Evolutionary conservation across 2,888 invertebrate species (phyloP).

Genomic region (Lydus trimaculatus): DNA sequence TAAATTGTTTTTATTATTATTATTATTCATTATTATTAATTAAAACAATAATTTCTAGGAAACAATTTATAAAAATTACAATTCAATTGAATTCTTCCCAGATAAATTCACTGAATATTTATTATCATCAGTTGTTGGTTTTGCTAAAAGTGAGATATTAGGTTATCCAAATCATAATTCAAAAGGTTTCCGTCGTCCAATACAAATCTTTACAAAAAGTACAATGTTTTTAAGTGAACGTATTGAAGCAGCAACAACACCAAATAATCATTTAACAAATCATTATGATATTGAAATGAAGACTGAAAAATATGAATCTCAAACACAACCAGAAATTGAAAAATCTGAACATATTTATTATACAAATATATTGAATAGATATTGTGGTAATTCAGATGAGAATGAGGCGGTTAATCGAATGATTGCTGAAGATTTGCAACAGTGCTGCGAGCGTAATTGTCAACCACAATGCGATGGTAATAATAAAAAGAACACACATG

Average conservation of each 20-base stretch:
- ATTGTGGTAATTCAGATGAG: constrained; percentile 43
- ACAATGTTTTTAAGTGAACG: constrained; percentile 60
- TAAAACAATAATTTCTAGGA: constrained; percentile 68
- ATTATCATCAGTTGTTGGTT: constrained; percentile 88
- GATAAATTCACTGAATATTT: constrained; percentile 93
- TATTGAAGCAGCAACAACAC: constrained; percentile 51
- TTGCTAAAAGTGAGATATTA: constrained; percentile 86
- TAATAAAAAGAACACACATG: constrained; percentile 12
- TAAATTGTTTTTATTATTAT: constrained; percentile 59
- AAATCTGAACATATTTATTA: constrained; percentile 45
- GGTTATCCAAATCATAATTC: constrained; percentile 80
- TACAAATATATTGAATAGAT: constrained; percentile 45
- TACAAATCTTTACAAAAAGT: constrained; percentile 66
- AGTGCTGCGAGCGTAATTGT: background rate
- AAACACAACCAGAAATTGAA: constrained; percentile 28
- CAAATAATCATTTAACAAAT: constrained; percentile 38
- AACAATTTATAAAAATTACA: constrained; percentile 84
- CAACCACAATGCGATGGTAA: background rate
- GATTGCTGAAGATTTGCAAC: constrained; percentile 35
- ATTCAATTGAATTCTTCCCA: constrained; percentile 86
- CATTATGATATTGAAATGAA: constrained; percentile 35
- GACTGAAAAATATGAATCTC: constrained; percentile 47
- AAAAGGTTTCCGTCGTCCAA: constrained; percentile 88
- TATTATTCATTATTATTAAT: background rate
- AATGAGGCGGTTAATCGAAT: constrained; percentile 38